Percentiles rank a stretch among this genome's conserved stretches.
Conservation (phyloP, 2,113 vertebrate genomes). For the Jaculus jaculus region DNA sequence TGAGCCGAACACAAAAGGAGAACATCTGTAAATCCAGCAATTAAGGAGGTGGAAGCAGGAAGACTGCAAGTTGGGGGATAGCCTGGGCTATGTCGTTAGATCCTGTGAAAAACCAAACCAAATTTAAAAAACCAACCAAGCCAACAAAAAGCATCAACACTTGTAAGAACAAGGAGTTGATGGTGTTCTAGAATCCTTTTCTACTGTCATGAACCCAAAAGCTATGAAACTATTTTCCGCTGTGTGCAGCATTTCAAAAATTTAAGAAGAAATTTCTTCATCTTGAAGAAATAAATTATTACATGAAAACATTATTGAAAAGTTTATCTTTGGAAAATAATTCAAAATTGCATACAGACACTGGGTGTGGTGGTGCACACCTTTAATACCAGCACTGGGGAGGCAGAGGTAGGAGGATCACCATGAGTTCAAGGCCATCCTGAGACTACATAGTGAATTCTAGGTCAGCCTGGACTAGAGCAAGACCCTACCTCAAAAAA, state of each 20-base stretch:
- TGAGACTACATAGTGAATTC: no score
- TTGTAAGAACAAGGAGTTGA: slow-evolving; percentile 14
- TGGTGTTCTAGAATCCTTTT: background rate
- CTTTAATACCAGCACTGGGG: no score
- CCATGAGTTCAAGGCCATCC: no score
- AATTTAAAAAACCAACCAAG: background rate
- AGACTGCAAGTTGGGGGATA: background rate
- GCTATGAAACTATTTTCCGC: background rate
- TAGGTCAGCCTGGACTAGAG: no score
- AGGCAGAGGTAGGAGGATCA: no score
- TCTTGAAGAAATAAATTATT: slow-evolving; percentile 63
- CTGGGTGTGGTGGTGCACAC: no score
- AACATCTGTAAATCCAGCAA: background rate
- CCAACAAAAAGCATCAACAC: background rate
- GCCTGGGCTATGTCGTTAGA: background rate
- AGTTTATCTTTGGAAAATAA: slow-evolving; percentile 45
- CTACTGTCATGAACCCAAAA: slow-evolving; percentile 11
- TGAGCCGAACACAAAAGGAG: background rate
- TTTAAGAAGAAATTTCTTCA: slow-evolving; percentile 55
- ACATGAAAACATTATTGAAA: slow-evolving; percentile 41
- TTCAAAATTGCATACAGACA: background rate
- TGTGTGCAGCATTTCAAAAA: background rate
- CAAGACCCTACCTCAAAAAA: no score
- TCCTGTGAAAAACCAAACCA: background rate
- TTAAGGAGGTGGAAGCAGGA: background rate